These are phyloP conservation scores for Chrysomela aeneicollis DNA, from an alignment of 2,888 invertebrate species.

Conservation along the genomic window DNA sequence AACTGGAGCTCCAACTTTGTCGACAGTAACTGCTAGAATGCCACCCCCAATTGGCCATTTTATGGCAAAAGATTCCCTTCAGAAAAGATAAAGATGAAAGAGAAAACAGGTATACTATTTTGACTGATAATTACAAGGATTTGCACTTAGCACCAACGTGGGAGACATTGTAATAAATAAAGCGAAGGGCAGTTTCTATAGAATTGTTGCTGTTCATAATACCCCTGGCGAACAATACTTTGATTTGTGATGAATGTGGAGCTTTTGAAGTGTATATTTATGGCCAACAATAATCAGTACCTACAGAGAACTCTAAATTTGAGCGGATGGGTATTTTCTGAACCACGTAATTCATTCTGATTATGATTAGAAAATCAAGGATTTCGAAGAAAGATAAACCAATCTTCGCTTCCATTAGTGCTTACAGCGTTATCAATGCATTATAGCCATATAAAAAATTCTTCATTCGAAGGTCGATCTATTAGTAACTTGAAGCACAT, in stretches of 20 bases:
- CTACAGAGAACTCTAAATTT: no score
- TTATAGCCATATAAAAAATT: no score
- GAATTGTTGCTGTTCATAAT: not conserved
- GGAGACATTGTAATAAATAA: not conserved
- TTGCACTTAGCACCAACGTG: constrained; percentile 1
- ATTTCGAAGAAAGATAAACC: no score
- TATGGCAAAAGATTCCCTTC: not conserved
- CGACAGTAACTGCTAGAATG: not conserved
- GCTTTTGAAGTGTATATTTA: not conserved
- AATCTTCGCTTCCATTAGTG: no score
- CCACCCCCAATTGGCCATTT: not conserved
- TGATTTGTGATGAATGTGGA: not conserved
- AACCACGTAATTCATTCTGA: no score
- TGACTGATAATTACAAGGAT: not conserved
- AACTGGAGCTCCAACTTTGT: not conserved
- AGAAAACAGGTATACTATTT: constrained; percentile 1
- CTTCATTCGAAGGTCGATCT: no score
- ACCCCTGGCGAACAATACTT: not conserved
- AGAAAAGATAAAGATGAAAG: not conserved
- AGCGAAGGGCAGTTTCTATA: not conserved
- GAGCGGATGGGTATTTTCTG: no score
- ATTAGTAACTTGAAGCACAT: no score
- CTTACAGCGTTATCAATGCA: no score
- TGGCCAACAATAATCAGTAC: not conserved
- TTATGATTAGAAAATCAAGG: no score